Percentiles rank a stretch among this genome's conserved stretches.
These are phyloP conservation scores for Pilophorus perplexus DNA, from an alignment of 2,888 invertebrate species.

Conservation along the genomic window DNA sequence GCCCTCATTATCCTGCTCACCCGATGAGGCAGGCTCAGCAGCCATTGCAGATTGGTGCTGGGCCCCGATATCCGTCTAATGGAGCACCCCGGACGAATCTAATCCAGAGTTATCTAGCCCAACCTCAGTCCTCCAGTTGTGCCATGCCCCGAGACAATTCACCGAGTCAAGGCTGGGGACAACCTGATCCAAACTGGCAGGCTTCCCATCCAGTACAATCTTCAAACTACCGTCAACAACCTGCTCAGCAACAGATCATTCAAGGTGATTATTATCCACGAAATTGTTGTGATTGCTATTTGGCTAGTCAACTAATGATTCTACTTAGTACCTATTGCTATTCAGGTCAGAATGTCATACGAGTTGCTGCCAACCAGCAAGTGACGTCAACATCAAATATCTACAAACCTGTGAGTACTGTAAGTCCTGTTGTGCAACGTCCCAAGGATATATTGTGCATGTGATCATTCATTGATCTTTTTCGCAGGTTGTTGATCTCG, in stretches of 20 bases:
- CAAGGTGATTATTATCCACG: conserved; percentile 3
- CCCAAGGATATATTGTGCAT: no score
- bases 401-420: conserved; percentile 26
- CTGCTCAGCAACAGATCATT: background rate
- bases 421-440: no score
- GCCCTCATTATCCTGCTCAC: background rate
- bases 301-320: no score
- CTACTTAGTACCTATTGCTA: no score
- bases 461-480: no score
- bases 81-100: background rate
- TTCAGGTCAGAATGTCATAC: conserved; percentile 27
- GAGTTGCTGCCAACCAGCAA: conserved; percentile 25
- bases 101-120: conserved; percentile 2
- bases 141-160: conserved; percentile 13
- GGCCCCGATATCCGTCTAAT: conserved; percentile 11
- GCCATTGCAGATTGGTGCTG: background rate
- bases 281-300: no score
- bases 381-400: conserved; percentile 27
- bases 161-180: conserved; percentile 20
- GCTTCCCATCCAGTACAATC: conserved; percentile 5
- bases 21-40: conserved; percentile 4
- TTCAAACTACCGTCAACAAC: conserved; percentile 7
- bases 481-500: no score
- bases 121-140: conserved; percentile 32
- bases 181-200: conserved; percentile 19